phyloP scores from a whole-genome alignment of 2,888 invertebrate genomes.

The Noctua fimbriata region DNA sequence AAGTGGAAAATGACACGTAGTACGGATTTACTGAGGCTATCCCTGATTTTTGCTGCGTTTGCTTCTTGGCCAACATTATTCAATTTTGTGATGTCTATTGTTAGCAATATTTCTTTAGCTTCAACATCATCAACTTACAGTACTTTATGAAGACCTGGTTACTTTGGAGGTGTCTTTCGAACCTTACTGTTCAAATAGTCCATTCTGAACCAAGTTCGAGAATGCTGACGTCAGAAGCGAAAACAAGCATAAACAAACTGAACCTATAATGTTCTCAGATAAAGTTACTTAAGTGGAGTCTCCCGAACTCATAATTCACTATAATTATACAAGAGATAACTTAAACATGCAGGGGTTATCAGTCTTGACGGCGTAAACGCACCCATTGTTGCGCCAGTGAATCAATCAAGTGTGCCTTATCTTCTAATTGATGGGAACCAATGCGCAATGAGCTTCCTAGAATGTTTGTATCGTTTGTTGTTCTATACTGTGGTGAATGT shows the following conservation, averaged over 20 bases:
- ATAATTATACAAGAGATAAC: conserved; percentile 62
- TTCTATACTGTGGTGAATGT: conserved; percentile 15
- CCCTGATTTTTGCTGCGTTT: background rate
- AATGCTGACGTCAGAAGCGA: conserved; percentile 9
- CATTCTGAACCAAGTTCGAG: background rate
- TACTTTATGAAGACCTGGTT: too few relatives aligned
- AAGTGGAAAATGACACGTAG: background rate
- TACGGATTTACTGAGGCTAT: background rate
- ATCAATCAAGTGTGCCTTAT: conserved; percentile 63
- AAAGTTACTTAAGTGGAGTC: conserved; percentile 52
- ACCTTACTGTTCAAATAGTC: background rate
- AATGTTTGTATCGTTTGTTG: conserved; percentile 36
- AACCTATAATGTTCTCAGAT: conserved; percentile 33
- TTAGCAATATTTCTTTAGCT: background rate
- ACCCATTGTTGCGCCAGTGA: conserved; percentile 55
- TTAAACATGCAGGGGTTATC: conserved; percentile 63
- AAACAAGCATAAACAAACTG: conserved; percentile 27
- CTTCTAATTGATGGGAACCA: conserved; percentile 65
- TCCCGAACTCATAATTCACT: conserved; percentile 52
- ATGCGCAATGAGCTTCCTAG: conserved; percentile 41
- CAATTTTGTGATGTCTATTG: background rate
- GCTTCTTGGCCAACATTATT: background rate
- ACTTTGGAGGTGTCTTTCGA: background rate
- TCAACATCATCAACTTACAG: background rate
- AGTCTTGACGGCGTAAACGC: conserved; percentile 51